Evolutionary conservation across 2,797 vertebrate species (phyloP).

Genomic region (Arremon aurantiirostris): DNA sequence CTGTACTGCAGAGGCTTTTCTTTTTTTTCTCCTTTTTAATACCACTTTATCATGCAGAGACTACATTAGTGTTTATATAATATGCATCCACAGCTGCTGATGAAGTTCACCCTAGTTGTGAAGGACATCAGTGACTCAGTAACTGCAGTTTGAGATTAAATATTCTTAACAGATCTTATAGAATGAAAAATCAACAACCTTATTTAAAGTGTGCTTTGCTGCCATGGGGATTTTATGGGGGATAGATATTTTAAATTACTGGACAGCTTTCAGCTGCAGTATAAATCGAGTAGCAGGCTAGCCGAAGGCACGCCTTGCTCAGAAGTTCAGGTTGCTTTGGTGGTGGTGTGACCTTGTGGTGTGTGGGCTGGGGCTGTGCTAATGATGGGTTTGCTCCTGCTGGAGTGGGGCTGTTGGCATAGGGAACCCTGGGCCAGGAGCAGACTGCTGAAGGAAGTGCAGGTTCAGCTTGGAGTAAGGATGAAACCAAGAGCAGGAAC

Average conservation of each 20-base stretch:
- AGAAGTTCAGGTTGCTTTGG: neutral
- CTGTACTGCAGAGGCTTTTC: neutral
- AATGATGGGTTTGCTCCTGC: neutral
- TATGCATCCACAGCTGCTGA: neutral
- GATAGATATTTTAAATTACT: neutral
- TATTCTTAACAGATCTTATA: neutral
- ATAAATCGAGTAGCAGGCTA: slow-evolving; percentile 8
- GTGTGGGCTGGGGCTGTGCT: neutral
- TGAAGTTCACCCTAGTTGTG: neutral
- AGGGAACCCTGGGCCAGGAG: neutral
- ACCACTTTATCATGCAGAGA: neutral
- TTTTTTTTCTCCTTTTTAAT: neutral
- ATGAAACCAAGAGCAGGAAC: neutral
- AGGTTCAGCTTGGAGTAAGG: neutral
- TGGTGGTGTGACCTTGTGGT: neutral
- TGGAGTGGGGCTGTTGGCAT: neutral
- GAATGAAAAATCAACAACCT: slow-evolving; percentile 19
- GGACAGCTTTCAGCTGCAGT: neutral
- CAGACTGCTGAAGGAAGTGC: neutral
- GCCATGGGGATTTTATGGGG: neutral
- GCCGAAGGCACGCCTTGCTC: slow-evolving; percentile 3
- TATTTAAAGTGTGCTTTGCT: neutral
- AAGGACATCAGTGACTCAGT: neutral
- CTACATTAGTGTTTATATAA: neutral
- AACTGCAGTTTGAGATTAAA: neutral